Evolutionary conservation across 2,797 vertebrate species (phyloP), one percentile per base, ranked within the genome.

Genomic region (Pogonophryne albipinna): DNA sequence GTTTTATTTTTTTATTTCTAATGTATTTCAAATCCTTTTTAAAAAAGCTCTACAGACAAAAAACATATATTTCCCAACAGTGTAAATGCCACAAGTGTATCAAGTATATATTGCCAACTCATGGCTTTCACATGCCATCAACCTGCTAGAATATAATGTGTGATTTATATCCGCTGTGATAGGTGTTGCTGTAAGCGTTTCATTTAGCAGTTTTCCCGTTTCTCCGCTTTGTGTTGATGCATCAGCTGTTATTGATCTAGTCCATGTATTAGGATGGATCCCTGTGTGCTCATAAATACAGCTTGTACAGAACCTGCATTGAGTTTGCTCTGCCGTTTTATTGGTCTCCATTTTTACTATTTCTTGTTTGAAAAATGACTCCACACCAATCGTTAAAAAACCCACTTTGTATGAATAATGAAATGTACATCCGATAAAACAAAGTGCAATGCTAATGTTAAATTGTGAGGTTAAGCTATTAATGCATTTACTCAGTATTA

Each of bases 211-310:
- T n/a, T n/a, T n/a, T n/a, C n/a, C n/a, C n/a, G n/a, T n/a, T n/a
- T n/a, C n/a, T n/a, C n/a, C n/a, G n/a, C n/a, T n/a, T n/a, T n/a
- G n/a, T n/a, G n/a, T n/a, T n/a, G n/a, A n/a, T n/a, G n/a, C n/a
- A n/a, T n/a, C n/a, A n/a, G n/a, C n/a, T n/a, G n/a, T 57, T 58
- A 4, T 61, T 27, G 38, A 78, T 74, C 57, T 65, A 68, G 34
- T 82, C 38, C 49, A 0, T 85, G 61, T 89, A n/a, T 74, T 57
- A 42, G 55, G 4, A 31, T 69, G 66, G 4, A 67, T 71, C 3
- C 6, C 58, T 66, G 56, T 74, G 16, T 68, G 73, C 23, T 84
- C 55, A 76, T 57, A 47, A 91, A 90, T 90, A 91, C 92, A 90
- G 57, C 11, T 17, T 80, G 71, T 63, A 56, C 71, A 74, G 49